Base-by-base conservation (phyloP, 2,113 vertebrate genomes). In the Limanda limanda region DNA sequence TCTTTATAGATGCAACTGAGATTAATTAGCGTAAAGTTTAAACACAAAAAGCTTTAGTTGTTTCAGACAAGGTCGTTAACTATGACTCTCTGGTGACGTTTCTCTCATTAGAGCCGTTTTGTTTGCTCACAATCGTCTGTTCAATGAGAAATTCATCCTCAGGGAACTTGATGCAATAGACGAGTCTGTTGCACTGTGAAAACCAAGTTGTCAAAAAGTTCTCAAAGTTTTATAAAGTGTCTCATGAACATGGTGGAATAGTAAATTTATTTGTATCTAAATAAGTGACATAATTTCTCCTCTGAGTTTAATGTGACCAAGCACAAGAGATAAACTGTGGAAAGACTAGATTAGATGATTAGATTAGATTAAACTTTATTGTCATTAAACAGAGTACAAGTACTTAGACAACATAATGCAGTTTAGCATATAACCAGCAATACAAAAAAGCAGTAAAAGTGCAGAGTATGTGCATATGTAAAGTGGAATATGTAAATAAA, bases 131-230 rank as follows among this genome's bases (percentile, higher is more conserved):
- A 1, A 8, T 42, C 4, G 23, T 7, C 9, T 73, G n/a, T 69
- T 64, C 51, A 17, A 40, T 58, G 54, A 64, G 40, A 57, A 56
- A 57, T 57, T 6, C 15, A 48, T 58, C 76, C 40, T 51, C 6
- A 1, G 51, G 66, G 66, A 69, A 75, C 24, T 20, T 17, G 51
- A 59, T 24, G 64, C 56, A 58, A 27, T 18, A 18, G 14, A 27
- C 21, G 3, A 56, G 23, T 24, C 8, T 24, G 11, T 56, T 23
- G 21, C 21, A 14, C 11, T 56, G 6, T 56, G 21, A 5, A 56
- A 4, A 56, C 15, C 2, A 40, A 21, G n/a, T 25, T 65, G 13
- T 51, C 42, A 60, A 62, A 62, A n/a, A 25, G 23, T 25, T 25
- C 6, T 13, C 24, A 8, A 6, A 57, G 11, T 25, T 57, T 24